Evolutionary conservation across 2,797 vertebrate genomes (phyloP).

Genomic region (Orientallactaga sibirica): DNA sequence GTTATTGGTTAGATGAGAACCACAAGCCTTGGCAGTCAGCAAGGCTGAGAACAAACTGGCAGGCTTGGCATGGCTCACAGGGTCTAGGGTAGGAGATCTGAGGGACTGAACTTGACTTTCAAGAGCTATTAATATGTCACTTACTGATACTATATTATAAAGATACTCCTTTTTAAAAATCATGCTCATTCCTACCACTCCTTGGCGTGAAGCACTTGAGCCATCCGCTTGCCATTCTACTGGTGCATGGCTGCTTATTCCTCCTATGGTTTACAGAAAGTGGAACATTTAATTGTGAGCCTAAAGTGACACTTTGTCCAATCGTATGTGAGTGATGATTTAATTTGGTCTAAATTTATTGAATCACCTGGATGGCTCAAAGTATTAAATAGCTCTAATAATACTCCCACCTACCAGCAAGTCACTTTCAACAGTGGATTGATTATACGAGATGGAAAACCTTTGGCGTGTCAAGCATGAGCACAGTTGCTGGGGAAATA

Average conservation of each 20-base stretch:
- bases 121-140: neutral
- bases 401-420: slow-evolving; percentile 58
- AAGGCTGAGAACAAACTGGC: neutral
- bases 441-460: slow-evolving; percentile 70
- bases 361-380: slow-evolving; percentile 67
- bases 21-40: neutral
- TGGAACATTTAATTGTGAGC: slow-evolving; percentile 39
- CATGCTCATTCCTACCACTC: neutral
- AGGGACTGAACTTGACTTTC: neutral
- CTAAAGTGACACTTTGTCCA: slow-evolving; percentile 53
- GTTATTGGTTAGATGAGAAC: neutral
- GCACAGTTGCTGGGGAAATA: slow-evolving; percentile 72
- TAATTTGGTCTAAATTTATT: slow-evolving; percentile 73
- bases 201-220: neutral
- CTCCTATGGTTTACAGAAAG: neutral
- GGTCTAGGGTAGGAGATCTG: neutral
- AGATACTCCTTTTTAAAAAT: neutral
- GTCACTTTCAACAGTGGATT: slow-evolving; percentile 66
- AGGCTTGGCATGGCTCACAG: neutral
- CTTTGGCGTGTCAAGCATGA: slow-evolving; percentile 60
- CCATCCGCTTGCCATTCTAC: neutral
- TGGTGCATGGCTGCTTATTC: slow-evolving; percentile 23
- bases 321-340: slow-evolving; percentile 57
- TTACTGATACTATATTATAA: neutral
- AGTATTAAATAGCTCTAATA: slow-evolving; percentile 68